Evolutionary conservation across 2,888 invertebrate species (phyloP).

Genomic region (Chelonus formosanus): DNA sequence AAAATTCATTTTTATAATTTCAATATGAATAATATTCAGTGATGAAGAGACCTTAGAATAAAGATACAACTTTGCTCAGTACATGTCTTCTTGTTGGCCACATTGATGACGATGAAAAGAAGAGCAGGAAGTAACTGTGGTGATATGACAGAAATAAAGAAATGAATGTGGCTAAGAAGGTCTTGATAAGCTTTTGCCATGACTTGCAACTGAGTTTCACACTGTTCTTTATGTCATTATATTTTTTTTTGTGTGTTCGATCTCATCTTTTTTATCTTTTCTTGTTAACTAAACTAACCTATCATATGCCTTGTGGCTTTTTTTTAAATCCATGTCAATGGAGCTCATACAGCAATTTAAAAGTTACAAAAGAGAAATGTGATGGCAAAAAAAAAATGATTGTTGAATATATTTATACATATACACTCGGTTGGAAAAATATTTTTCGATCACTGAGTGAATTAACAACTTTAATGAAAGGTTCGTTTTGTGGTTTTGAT

Average conservation of each 20-base stretch:
- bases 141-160: not conserved
- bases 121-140: conserved; percentile 11
- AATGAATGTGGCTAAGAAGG: conserved; percentile 15
- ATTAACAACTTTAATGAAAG: not conserved
- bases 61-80: not conserved
- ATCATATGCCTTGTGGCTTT: not conserved
- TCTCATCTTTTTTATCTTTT: conserved; percentile 29
- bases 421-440: not conserved
- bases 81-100: not conserved
- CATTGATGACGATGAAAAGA: not conserved
- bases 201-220: conserved; percentile 8
- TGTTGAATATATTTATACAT: too few relatives aligned
- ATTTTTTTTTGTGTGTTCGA: conserved; percentile 36
- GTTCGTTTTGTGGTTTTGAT: not conserved
- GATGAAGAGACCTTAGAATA: not conserved
- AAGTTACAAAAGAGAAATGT: too few relatives aligned
- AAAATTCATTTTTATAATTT: too few relatives aligned
- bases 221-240: conserved; percentile 3
- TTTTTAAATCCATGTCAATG: too few relatives aligned
- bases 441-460: not conserved
- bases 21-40: not conserved
- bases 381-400: too few relatives aligned
- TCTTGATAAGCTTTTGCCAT: not conserved
- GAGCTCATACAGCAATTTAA: too few relatives aligned
- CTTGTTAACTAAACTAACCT: not conserved